Percentiles rank a stretch among this genome's conserved stretches.
These are phyloP conservation scores for Fukomys damarensis DNA, from an alignment of 2,113 vertebrate genomes.

Conservation along the genomic window DNA sequence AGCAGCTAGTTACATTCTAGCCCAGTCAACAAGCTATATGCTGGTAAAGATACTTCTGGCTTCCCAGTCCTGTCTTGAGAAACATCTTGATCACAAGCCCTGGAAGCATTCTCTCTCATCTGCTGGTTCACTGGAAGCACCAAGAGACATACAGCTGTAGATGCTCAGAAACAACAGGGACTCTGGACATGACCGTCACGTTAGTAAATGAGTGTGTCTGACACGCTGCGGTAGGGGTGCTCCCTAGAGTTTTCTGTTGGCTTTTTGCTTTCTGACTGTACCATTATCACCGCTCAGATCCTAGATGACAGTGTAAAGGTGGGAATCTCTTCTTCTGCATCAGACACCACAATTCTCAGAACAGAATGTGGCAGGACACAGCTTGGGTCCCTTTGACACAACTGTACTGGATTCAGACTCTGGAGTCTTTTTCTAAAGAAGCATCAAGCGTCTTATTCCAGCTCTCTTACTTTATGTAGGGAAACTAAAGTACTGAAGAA, in stretches of 20 bases:
- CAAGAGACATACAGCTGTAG: background rate
- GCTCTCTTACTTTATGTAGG: background rate
- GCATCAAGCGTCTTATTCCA: background rate
- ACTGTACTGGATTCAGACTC: background rate
- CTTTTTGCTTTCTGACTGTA: background rate
- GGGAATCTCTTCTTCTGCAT: background rate
- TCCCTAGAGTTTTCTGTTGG: background rate
- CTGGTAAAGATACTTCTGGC: background rate
- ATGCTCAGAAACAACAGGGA: background rate
- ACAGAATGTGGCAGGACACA: background rate
- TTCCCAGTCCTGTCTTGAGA: background rate
- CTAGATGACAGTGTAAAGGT: background rate
- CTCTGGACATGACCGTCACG: background rate
- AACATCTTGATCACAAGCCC: background rate
- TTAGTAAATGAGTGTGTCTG: background rate
- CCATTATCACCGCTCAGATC: background rate
- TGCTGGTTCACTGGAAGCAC: background rate
- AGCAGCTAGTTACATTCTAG: background rate
- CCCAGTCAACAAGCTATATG: background rate
- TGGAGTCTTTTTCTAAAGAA: background rate
- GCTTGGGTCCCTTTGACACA: background rate
- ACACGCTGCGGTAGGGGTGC: background rate
- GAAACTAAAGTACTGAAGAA: constrained; percentile 16
- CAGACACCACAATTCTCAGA: rapidly evolving
- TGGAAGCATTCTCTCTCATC: background rate